Evolutionary conservation across 2,797 vertebrate species (phyloP).

Genomic region (Hapalemur alaotrensis): DNA sequence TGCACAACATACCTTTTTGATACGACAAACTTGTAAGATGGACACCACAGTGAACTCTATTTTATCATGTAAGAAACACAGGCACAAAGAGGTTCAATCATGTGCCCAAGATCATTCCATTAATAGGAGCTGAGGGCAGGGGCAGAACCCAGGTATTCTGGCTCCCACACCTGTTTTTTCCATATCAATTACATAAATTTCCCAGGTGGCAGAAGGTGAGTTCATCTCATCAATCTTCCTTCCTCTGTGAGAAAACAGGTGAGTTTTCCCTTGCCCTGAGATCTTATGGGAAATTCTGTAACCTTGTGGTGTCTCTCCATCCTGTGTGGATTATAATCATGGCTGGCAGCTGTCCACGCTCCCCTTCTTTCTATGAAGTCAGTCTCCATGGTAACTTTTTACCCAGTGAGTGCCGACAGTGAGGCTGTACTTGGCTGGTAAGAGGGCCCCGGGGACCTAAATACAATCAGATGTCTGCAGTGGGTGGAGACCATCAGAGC

Average conservation of each 20-base stretch:
- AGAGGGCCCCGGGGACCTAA: not conserved
- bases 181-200: not conserved
- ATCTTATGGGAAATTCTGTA: not conserved
- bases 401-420: not conserved
- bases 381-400: not conserved
- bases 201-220: not conserved
- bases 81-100: not conserved
- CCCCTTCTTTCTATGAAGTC: not conserved
- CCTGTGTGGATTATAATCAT: not conserved
- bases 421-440: not conserved
- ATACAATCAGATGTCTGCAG: not conserved
- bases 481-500: not conserved
- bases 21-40: not conserved
- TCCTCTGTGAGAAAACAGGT: not conserved
- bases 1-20: not conserved
- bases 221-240: not conserved
- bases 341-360: not conserved
- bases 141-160: not conserved
- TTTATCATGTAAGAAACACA: not conserved
- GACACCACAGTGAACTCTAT: not conserved
- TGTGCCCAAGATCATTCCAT: not conserved
- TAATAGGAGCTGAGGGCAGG: not conserved
- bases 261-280: not conserved
- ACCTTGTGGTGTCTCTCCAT: not conserved
- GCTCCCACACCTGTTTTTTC: not conserved